These are phyloP conservation scores for Thera obeliscata DNA, from an alignment of 2,888 invertebrate species.

Conservation along the genomic window DNA sequence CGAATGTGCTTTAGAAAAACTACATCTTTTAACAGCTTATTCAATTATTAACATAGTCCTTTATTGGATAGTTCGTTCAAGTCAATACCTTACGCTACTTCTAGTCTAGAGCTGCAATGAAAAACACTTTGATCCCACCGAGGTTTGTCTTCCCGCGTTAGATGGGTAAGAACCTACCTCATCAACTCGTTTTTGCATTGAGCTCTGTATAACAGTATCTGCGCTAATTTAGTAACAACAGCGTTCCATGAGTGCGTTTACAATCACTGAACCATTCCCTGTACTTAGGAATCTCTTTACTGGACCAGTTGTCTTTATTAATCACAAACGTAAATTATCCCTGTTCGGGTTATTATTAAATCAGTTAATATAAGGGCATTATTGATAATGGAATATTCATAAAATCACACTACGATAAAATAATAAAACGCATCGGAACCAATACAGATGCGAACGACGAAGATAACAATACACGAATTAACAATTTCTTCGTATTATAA, in stretches of 20 bases:
- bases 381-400: slow-evolving; percentile 46
- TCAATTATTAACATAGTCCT: slow-evolving; percentile 47
- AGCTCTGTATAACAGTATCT: slow-evolving; percentile 51
- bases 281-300: slow-evolving; percentile 62
- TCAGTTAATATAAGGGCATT: slow-evolving; percentile 41
- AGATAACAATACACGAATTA: slow-evolving; percentile 37
- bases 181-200: slow-evolving; percentile 51
- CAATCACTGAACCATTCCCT: slow-evolving; percentile 60
- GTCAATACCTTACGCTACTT: slow-evolving; percentile 61
- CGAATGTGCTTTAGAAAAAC: slow-evolving; percentile 30
- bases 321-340: slow-evolving; percentile 50
- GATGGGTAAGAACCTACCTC: slow-evolving; percentile 50
- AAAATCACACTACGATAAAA: slow-evolving; percentile 44
- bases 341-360: slow-evolving; percentile 37
- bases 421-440: slow-evolving; percentile 37
- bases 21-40: slow-evolving; percentile 67
- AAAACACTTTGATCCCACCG: slow-evolving; percentile 73
- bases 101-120: slow-evolving; percentile 61
- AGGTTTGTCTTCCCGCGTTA: slow-evolving; percentile 55
- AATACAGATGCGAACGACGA: slow-evolving; percentile 27
- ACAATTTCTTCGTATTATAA: slow-evolving; percentile 36
- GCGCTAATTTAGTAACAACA: slow-evolving; percentile 46
- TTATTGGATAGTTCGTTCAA: slow-evolving; percentile 68
- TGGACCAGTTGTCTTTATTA: slow-evolving; percentile 57
- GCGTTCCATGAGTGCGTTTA: slow-evolving; percentile 54